Base-by-base conservation (phyloP, 1,140 invertebrate species). In the Meloidogyne hapla region DNA sequence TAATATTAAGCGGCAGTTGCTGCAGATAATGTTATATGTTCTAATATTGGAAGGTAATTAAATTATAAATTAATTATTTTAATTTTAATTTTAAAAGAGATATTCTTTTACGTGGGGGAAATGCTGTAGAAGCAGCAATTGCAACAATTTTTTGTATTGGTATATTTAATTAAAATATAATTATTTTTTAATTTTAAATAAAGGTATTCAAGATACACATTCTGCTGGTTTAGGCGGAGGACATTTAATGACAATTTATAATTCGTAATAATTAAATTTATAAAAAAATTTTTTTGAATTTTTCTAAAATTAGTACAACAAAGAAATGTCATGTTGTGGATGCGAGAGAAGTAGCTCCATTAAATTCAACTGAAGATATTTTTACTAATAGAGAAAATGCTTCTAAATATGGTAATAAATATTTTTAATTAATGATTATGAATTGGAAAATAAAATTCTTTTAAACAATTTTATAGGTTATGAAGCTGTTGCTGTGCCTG, bases 171-270 rank as follows among this genome's bases (percentile, higher is more conserved):
- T 56, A 56, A 48, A 48, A 18, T 56, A n/a, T 56, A n/a, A 56
- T 56, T 56, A n/a, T n/a, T 18, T 18, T 48, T 18, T 48, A n/a
- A 3, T 18, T 48, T 48, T 13, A 18, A 48, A 18, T 56, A n/a
- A 56, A 56, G 48, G 48, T n/a, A 56, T 56, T 6, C 48, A 56
- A 15, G 92, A 94, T 83, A 89, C 92, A 79, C 93, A 95, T 80
- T 93, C 92, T 84, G 92, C 93, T 90, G 94, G 94, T 0, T 81
- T 95, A 0, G 94, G 94, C 2, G 94, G 94, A 67, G 94, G 93
- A 0, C 92, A 92, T 84, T 94, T 74, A 18, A 92, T 94, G 91
- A 93, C 92, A 1, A 90, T 93, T 65, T 95, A 94, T 85, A 88
- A 90, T 67, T 88, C 87, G 87, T 90, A 81, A 77, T 76, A 25